These are phyloP conservation scores for Chesias legatella DNA, from an alignment of 2,888 invertebrate species.

Conservation along the genomic window DNA sequence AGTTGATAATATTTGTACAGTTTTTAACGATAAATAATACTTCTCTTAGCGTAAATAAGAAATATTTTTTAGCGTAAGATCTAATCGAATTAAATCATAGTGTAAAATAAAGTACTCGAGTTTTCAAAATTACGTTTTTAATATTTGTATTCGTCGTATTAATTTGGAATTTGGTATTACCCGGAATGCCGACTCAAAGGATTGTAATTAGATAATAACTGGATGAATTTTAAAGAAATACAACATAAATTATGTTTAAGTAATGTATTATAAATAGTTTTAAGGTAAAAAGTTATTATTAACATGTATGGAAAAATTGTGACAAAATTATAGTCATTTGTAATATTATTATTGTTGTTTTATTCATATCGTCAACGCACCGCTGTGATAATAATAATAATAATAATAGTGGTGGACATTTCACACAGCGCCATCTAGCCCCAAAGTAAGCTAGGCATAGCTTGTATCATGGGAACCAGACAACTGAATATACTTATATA, in stretches of 20 bases:
- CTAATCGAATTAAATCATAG: slow-evolving; percentile 79
- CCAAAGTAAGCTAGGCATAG: no score
- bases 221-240: slow-evolving; percentile 77
- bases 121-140: slow-evolving; percentile 62
- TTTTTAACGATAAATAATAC: slow-evolving; percentile 70
- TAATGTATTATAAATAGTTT: slow-evolving; percentile 78
- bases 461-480: no score
- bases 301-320: slow-evolving; percentile 82
- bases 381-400: no score
- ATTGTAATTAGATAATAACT: slow-evolving; percentile 75
- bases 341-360: slow-evolving; percentile 78
- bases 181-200: slow-evolving; percentile 67
- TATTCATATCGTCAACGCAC: slow-evolving; percentile 35
- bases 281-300: slow-evolving; percentile 81
- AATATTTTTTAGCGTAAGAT: slow-evolving; percentile 78
- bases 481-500: no score
- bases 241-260: slow-evolving; percentile 75
- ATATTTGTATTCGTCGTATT: slow-evolving; percentile 62
- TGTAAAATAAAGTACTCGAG: slow-evolving; percentile 69
- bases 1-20: slow-evolving; percentile 75
- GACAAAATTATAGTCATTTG: slow-evolving; percentile 82
- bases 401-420: no score
- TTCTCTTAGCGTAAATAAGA: slow-evolving; percentile 73
- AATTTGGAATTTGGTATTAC: slow-evolving; percentile 52
- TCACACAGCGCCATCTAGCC: no score